phyloP scores from a whole-genome alignment of 2,888 invertebrate genomes.

The Aphidoletes aphidimyza region DNA sequence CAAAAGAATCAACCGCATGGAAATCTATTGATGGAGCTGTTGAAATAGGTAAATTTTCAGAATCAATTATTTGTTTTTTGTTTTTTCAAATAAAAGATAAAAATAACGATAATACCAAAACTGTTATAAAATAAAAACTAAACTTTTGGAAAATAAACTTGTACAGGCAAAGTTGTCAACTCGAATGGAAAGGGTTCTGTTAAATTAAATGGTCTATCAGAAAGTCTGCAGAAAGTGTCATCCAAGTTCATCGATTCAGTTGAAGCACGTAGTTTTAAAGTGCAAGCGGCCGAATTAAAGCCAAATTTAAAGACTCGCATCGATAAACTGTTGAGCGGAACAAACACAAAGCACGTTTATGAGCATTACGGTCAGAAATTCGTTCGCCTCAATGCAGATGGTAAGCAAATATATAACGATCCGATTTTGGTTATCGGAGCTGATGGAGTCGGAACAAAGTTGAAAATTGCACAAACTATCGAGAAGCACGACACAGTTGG shows the following conservation, averaged over 20 bases:
- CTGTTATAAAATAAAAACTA: background rate
- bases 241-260: background rate
- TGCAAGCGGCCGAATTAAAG: background rate
- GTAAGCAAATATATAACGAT: conserved; percentile 69
- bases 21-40: conserved; percentile 66
- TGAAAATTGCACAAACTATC: conserved; percentile 87
- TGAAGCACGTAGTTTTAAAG: background rate
- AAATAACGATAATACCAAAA: background rate
- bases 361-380: background rate
- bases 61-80: background rate
- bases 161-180: background rate
- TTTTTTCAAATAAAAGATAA: background rate
- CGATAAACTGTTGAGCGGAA: conserved; percentile 4
- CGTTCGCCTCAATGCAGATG: conserved; percentile 61
- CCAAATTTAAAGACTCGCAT: background rate
- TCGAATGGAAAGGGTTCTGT: background rate
- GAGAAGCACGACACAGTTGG: conserved; percentile 85
- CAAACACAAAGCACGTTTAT: background rate
- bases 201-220: background rate
- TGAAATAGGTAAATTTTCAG: conserved; percentile 45
- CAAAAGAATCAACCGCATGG: conserved; percentile 68
- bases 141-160: background rate
- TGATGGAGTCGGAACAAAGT: conserved; percentile 98
- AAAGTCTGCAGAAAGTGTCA: background rate
- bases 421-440: conserved; percentile 93